Evolutionary conservation across 2,888 invertebrate species (phyloP).

Genomic region (Cheilosia variabilis): DNA sequence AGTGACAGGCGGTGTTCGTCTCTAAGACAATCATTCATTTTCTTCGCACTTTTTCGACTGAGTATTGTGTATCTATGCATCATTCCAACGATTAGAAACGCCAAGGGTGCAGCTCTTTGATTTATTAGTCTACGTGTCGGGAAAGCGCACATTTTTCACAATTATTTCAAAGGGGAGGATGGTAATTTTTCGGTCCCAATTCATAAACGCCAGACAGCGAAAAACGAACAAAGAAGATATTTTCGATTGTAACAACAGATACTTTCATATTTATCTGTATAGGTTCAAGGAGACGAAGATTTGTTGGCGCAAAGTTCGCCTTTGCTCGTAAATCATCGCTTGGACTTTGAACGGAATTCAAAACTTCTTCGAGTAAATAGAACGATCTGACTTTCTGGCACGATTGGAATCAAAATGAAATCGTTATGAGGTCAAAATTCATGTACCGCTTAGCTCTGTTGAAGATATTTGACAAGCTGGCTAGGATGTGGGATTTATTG

Average conservation of each 20-base stretch:
- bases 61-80: not conserved
- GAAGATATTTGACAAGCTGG: not conserved
- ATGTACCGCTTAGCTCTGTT: not conserved
- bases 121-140: slow-evolving; percentile 22
- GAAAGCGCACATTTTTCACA: not conserved
- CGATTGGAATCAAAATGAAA: not conserved
- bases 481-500: too few relatives aligned
- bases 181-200: not conserved
- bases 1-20: not conserved
- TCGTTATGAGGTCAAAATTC: not conserved
- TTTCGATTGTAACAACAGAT: slow-evolving; percentile 1
- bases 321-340: slow-evolving; percentile 36
- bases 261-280: not conserved
- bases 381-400: not conserved
- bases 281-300: slow-evolving; percentile 19
- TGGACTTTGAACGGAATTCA: slow-evolving; percentile 9
- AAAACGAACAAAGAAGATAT: slow-evolving; percentile 1
- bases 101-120: not conserved
- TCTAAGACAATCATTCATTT: not conserved
- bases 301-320: slow-evolving; percentile 19
- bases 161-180: not conserved
- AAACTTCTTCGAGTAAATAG: not conserved
- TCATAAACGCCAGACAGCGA: not conserved
- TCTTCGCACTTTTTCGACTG: not conserved
- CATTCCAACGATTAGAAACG: not conserved